Base-by-base conservation (phyloP, 23 tunicate species). In the Ascidia mentula region DNA sequence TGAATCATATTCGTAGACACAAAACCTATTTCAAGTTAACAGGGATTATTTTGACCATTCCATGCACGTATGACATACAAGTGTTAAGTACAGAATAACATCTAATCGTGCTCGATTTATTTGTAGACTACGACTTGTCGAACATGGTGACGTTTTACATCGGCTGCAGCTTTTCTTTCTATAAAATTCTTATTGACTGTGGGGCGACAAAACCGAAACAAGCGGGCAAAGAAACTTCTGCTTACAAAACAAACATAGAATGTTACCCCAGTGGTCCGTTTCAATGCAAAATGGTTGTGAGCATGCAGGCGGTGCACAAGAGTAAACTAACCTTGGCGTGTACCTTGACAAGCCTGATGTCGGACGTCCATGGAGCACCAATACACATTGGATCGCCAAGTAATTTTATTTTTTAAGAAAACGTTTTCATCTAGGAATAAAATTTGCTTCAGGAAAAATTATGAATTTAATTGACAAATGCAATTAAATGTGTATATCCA, bases 81-180 rank as follows among this genome's bases (percentile, higher is more conserved):
- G n/a, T n/a, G n/a, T n/a, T n/a, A n/a, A n/a, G n/a, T n/a, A n/a
- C n/a, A n/a, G n/a, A n/a, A n/a, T n/a, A n/a, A n/a, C n/a, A n/a
- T n/a, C n/a, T n/a, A n/a, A n/a, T n/a, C n/a, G n/a, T n/a, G n/a
- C n/a, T n/a, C n/a, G n/a, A 4, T 60, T 79, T 79, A 17, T 18
- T 18, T 18, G 73, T 9, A 73, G 77, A 73, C 7, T 73, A 31
- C 22, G 77, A 73, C 12, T 73, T 28, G 40, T 32, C 40, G 39
- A 40, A 73, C 77, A 32, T 32, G 39, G 80, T 77, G 12, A 46
- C 69, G 9, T 77, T 93, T 40, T 93, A 93, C 81, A 53, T 84
- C 73, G 98, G 98, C 20, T 93, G 98, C 81, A 93, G 98, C 77
- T 93, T 88, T 80, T 93, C 98, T 2, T 93, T 93, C 79, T 80